phyloP scores from a whole-genome alignment of 2,113 vertebrate species.

The Rhagologus leucostigma region DNA sequence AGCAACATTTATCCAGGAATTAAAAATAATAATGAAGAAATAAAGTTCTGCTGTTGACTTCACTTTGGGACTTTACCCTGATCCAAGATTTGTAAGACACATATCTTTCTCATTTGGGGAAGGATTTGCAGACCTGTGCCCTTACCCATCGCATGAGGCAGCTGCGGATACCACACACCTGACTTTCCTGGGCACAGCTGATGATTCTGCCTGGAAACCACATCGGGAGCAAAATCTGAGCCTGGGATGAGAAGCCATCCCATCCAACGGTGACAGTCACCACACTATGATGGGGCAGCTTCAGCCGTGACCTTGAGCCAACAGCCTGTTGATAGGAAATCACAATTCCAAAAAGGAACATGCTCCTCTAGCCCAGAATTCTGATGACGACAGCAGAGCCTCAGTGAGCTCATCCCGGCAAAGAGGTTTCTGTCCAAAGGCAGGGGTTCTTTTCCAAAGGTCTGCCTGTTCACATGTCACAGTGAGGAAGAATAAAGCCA shows the following conservation, averaged over 20 bases:
- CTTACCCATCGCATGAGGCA: not conserved
- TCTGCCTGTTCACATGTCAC: not conserved
- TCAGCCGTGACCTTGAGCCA: fast-evolving
- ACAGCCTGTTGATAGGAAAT: not conserved
- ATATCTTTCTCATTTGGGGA: not conserved
- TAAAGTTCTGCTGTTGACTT: not conserved
- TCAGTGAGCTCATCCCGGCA: not conserved
- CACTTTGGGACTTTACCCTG: not conserved
- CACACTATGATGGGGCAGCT: not conserved
- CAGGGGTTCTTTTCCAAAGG: not conserved
- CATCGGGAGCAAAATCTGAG: not conserved
- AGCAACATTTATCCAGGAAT: not conserved
- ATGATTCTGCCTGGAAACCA: not conserved
- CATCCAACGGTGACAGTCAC: fast-evolving
- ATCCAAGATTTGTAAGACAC: not conserved
- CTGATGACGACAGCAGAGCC: not conserved
- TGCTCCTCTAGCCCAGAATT: not conserved
- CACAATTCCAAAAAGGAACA: not conserved
- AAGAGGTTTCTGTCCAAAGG: not conserved
- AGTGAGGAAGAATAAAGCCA: not conserved
- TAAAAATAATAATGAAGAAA: not conserved
- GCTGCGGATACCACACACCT: not conserved
- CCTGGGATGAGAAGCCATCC: not conserved
- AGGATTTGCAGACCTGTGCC: not conserved
- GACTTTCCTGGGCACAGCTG: not conserved